These are phyloP conservation scores for Darevskia nairensis DNA, from an alignment of 2,797 vertebrate species.

Conservation along the genomic window DNA sequence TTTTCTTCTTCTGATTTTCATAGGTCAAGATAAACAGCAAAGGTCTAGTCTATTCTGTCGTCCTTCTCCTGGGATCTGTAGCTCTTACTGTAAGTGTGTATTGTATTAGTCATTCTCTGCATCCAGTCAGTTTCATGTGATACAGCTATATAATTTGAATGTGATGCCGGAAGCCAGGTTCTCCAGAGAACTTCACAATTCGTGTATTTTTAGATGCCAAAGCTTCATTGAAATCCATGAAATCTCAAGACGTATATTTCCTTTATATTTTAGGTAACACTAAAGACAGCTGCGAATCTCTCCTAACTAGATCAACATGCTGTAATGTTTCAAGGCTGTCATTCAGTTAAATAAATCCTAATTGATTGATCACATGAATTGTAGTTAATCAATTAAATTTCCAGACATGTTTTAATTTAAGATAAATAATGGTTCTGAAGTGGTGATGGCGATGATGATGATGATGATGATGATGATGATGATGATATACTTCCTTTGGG, in stretches of 20 bases:
- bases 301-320: background rate
- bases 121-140: background rate
- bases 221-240: background rate
- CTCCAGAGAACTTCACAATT: slow-evolving; percentile 27
- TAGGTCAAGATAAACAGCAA: slow-evolving; percentile 97
- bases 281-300: background rate
- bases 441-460: too few species aligned
- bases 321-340: slow-evolving; percentile 5
- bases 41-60: slow-evolving; percentile 94
- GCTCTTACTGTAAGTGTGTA: slow-evolving; percentile 90
- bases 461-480: too few species aligned
- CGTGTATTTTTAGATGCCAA: background rate
- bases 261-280: slow-evolving; percentile 8
- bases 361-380: background rate
- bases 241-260: background rate
- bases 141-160: slow-evolving; percentile 5
- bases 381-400: background rate
- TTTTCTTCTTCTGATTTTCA: slow-evolving; percentile 41
- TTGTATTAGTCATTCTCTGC: slow-evolving; percentile 25
- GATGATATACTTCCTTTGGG: background rate
- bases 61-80: slow-evolving; percentile 92
- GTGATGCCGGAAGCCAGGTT: background rate
- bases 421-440: background rate
- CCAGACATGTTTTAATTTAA: background rate
- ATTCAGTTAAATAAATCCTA: background rate